A percentile compares a stretch with the other conserved stretches of the same genome.
Conservation (phyloP, 2,888 invertebrate genomes). For the Gastracanthus pulcherrimus region DNA sequence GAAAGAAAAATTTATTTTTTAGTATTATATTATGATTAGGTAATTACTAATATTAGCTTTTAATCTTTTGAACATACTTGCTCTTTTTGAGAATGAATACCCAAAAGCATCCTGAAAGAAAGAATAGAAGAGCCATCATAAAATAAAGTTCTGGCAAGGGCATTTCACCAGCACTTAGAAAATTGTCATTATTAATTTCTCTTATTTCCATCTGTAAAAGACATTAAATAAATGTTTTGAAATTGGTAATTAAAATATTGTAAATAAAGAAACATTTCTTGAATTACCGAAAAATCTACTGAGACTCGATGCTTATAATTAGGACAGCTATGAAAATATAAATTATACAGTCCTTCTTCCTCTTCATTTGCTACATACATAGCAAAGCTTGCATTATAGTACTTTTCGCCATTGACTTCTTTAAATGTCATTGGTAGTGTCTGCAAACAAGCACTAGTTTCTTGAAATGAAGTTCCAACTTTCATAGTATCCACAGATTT, state of each 20-base stretch:
- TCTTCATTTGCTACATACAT: slow-evolving; percentile 86
- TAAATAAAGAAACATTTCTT: too few relatives aligned
- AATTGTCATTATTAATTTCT: slow-evolving; percentile 92
- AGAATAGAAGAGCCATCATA: slow-evolving; percentile 93
- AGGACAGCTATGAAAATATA: slow-evolving; percentile 97
- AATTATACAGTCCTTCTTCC: slow-evolving; percentile 95
- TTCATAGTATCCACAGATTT: slow-evolving; percentile 18
- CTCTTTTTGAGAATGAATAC: slow-evolving; percentile 90
- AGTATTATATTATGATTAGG: background rate
- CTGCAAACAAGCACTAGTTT: slow-evolving; percentile 44
- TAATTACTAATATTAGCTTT: background rate
- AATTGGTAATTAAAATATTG: slow-evolving; percentile 9
- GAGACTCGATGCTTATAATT: slow-evolving; percentile 80
- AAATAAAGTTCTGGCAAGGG: slow-evolving; percentile 95
- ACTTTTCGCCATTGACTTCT: slow-evolving; percentile 79
- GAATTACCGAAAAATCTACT: slow-evolving; percentile 85
- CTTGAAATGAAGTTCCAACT: slow-evolving; percentile 2
- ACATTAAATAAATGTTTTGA: background rate
- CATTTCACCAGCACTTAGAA: slow-evolving; percentile 97
- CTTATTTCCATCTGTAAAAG: slow-evolving; percentile 87
- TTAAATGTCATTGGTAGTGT: slow-evolving; percentile 81
- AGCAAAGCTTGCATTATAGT: slow-evolving; percentile 85
- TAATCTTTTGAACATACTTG: slow-evolving; percentile 78
- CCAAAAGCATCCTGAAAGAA: slow-evolving; percentile 95
- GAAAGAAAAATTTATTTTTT: too few relatives aligned